A percentile compares a stretch with the other conserved stretches of the same genome.
Evolutionary conservation across 2,113 vertebrate genomes (phyloP).

Genomic region (Cettia cetti): DNA sequence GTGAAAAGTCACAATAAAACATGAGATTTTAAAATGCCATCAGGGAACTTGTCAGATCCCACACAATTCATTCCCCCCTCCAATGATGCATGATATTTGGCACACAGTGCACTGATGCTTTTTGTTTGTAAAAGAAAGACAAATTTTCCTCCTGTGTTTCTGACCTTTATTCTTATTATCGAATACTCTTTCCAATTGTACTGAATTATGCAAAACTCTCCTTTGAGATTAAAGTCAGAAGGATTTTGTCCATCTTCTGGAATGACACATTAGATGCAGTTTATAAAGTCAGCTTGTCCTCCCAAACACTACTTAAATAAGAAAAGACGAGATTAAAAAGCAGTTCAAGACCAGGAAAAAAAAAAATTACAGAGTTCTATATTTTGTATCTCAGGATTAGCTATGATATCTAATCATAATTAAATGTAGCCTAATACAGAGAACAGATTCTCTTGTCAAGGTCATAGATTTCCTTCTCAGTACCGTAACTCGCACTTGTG

Average conservation of each 20-base stretch:
- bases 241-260: neutral
- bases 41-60: conserved; percentile 33
- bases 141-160: neutral
- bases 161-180: conserved; percentile 18
- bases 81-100: neutral
- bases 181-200: neutral
- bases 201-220: conserved; percentile 2
- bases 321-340: neutral
- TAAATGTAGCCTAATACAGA: neutral
- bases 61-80: conserved; percentile 2
- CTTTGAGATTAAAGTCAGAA: neutral
- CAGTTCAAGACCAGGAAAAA: neutral
- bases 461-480: neutral
- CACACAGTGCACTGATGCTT: neutral
- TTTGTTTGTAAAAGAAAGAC: conserved; percentile 9
- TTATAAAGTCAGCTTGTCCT: neutral
- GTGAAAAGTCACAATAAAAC: conserved; percentile 37
- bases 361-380: neutral
- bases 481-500: rapidly evolving
- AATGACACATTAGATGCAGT: neutral
- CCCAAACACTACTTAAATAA: neutral
- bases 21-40: neutral
- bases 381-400: neutral
- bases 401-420: neutral
- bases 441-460: neutral